Base-by-base conservation (phyloP, 2,113 vertebrate genomes). In the Lophura nycthemera region DNA sequence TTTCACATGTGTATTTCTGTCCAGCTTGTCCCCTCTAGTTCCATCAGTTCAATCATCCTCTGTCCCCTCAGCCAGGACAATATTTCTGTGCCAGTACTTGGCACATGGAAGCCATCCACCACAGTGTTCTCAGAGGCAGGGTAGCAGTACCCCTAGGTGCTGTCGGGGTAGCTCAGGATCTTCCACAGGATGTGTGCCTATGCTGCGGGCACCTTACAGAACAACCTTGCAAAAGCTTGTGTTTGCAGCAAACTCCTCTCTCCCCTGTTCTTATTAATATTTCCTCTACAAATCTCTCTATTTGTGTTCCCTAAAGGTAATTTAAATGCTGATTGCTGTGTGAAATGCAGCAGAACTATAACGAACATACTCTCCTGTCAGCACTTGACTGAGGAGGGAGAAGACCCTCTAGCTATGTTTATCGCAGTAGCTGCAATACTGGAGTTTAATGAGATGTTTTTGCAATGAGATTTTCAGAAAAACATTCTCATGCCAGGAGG, bases 291-390 rank as follows among this genome's bases (percentile, higher is more conserved):
- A 75, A 84, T 34, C 69, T 40, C 74, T 57, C 50, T 86, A 29
- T 52, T 63, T 65, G 83, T 10, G n/a, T 63, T 88, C 85, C 79
- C 89, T 47, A 19, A 42, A 86, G 83, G 74, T 88, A 73, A 95
- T 90, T 91, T 54, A 50, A 70, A 34, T 75, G 65, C 72, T 50
- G 57, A 81, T 88, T 69, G 70, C 70, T 1, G 69, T 42, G 65
- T 20, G 88, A 71, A 60, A 45, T 57, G 59, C 66, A 65, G 80
- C 90, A 71, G 79, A 90, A 81, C 2, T 0, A 0, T 59, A 24
- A 22, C 4, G 5, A 36, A 9, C 0, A 1, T 9, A 9, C 57
- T 67, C 70, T 77, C n/a, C 4, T 80, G 75, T 75, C 93, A 91
- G 76, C 83, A 1, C 34, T 50, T 42, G 52, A 27, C 16, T 6